Base-by-base conservation (phyloP, 2,888 invertebrate species). In the Heliconius cydno region DNA sequence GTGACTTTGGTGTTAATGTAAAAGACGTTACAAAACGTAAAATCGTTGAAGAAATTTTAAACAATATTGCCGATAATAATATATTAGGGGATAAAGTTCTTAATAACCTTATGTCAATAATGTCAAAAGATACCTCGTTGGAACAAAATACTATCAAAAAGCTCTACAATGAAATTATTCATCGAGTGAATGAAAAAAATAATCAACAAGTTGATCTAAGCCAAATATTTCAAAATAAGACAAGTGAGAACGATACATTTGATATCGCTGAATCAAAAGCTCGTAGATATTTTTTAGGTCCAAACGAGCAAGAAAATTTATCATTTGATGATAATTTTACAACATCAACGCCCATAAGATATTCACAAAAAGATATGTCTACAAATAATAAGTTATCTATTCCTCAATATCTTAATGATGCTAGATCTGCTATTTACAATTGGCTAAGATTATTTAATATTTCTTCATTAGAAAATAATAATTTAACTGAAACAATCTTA, bases 371-470 rank as follows among this genome's bases (percentile, higher is more conserved):
- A 22, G 7, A 74, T 38, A 38, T 63, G 1, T 25, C 68, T 46
- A 15, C 3, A 25, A 15, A 12, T 57, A 13, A 2, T 75, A 15
- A 41, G 9, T 38, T 70, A 34, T 25, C 77, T 63, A 25, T n/a
- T 34, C n/a, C 52, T 0, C 38, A 77, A 77, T 78, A 79, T 79
- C 68, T 79, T 3, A 52, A 60, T 12, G n/a, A 57, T 19, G 66
- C 78, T 25, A 79, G 77, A 76, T 57, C 77, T 57, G 34, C 72
- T 28, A 70, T 82, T 34, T 65, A 65, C 9, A 52, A 68, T 70
- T 83, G 82, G 82, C 28, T 82, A 30, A 72, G 73, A 19, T 60
- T 46, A n/a, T 75, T 79, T 65, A 65, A 79, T 7, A 22, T 79
- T 25, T 46, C 52, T 22, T 73, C 68, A 6, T 13, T 22, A 34